Evolutionary conservation across 23 tunicate species (phyloP), one percentile per base, ranked within the genome.

Genomic region (Phallusia fumigata): DNA sequence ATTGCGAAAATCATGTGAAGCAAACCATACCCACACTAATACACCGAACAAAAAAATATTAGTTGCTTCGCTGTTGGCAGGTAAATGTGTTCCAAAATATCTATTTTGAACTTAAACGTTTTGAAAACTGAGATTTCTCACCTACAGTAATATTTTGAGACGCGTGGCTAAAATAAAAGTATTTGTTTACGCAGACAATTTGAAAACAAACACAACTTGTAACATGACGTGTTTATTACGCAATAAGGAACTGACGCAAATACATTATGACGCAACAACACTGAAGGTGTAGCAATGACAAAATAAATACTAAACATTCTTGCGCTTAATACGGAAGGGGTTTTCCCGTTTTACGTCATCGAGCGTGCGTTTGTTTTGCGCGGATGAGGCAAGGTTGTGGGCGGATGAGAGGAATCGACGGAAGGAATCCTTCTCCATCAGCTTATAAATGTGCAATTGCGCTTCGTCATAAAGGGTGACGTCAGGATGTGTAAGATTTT

Each of bases 341-440:
- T 58, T 58, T 21, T 58, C 69, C 28, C 69, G 69, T 58, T 58
- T 58, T 22, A 24, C 69, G 69, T 58, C 69, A 58, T 58, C 69
- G 3, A 58, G 69, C 69, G 69, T 11, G 15, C 69, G 69, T 58
- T 58, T 58, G 28, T 58, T 22, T 24, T 8, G 69, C 3, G 15
- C 69, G 69, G 69, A 58, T 24, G 69, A 58, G 69, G 16, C 26
- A 3, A 22, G 69, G 69, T 24, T 21, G 26, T 58, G 69, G 28
- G 28, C 28, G 69, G 69, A 58, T 58, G 69, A 58, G 69, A 73
- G 65, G 49, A 83, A 83, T 36, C 86, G 69, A 19, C 69, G 65
- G 36, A 83, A 83, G 47, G 79, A 73, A 49, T 83, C 86, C n/a
- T 44, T 74, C 32, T 83, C 69, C 86, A 83, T 83, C n/a, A 83